Evolutionary conservation across 35 echinoderm and acorn worm species (phyloP).

Genomic region (Lytechinus pictus): DNA sequence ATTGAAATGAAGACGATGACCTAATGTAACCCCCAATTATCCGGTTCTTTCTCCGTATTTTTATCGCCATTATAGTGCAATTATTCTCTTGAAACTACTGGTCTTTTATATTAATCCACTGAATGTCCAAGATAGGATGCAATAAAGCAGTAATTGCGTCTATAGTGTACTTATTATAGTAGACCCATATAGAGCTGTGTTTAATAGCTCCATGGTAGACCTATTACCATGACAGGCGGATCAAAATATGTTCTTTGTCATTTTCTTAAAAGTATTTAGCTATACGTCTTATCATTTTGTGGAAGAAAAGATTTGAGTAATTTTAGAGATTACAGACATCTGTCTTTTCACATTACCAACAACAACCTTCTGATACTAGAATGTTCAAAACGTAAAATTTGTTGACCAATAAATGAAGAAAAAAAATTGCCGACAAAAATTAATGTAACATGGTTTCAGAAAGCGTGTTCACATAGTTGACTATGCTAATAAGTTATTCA

Average conservation of each 20-base stretch:
- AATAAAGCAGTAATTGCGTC: background rate
- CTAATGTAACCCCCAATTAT: background rate
- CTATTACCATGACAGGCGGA: background rate
- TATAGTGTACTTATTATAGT: background rate
- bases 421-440: too few relatives aligned
- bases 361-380: too few relatives aligned
- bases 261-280: background rate
- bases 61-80: background rate
- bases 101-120: conserved; percentile 20
- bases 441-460: too few relatives aligned
- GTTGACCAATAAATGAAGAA: too few relatives aligned
- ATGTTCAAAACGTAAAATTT: too few relatives aligned
- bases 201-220: too few relatives aligned
- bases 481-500: too few relatives aligned
- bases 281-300: background rate
- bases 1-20: background rate
- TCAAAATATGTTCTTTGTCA: background rate
- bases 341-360: too few relatives aligned
- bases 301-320: background rate
- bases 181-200: too few relatives aligned
- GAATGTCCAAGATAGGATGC: background rate
- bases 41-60: background rate
- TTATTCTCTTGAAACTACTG: background rate
- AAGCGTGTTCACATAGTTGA: too few relatives aligned
- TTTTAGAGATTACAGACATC: too few relatives aligned